Base-by-base conservation (phyloP, 1,140 invertebrate genomes). In the Caenorhabditis inopinata region DNA sequence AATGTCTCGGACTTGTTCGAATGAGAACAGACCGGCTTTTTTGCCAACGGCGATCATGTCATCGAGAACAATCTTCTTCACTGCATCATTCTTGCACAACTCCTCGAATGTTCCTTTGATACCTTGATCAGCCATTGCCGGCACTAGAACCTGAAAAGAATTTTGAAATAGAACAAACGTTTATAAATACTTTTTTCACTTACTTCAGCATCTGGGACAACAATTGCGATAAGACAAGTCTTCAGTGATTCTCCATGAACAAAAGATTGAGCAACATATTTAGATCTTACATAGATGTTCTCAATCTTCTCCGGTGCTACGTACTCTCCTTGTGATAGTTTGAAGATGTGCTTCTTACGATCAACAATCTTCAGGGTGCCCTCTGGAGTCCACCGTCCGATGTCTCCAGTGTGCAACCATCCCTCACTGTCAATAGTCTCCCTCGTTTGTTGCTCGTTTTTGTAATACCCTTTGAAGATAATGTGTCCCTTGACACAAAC, bases 181-280 rank as follows among this genome's bases (percentile, higher is more conserved):
- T n/a, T 38, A 25, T 21, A 53, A 46, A 68, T 25, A 1, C n/a
- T 11, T 16, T 18, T n/a, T 18, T 35, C 0, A 73, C 7, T 14
- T 58, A 94, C 93, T 84, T 97, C 95, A 29, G 95, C 93, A 88
- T 98, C 95, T 53, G 96, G 96, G 76, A 98, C 94, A 76, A 97
- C 93, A 77, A 98, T 92, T 38, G 93, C 96, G 73, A 99, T 93
- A 78, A 98, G 93, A 90, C 94, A 96, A 27, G 95, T 95, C 93
- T 96, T 90, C 35, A 90, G 85, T 75, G 89, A 90, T 77, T 90
- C 89, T 47, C 91, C 91, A 85, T 92, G 89, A 21, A 92, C 87
- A 84, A 90, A 91, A 29, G 90, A 85, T 62, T 89, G 89, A 42
- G 89, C 86, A 9, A 92, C 87, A 12, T 90, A 86, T 12, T 89